phyloP scores from a whole-genome alignment of 2,888 invertebrate species.

The Pristionchus maxplancki region DNA sequence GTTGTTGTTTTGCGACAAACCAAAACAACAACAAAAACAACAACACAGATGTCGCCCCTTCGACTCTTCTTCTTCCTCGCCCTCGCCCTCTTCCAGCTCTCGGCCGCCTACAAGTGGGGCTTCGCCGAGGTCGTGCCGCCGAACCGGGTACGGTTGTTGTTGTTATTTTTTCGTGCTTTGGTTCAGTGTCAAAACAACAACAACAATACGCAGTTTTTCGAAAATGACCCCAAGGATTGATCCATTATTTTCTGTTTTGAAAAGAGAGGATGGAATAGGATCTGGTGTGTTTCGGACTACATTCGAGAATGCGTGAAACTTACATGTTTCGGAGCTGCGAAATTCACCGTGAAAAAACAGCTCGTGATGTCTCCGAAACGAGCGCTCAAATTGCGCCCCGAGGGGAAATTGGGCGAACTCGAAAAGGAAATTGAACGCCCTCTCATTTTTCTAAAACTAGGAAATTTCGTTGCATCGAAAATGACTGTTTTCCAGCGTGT shows the following conservation, averaged over 20 bases:
- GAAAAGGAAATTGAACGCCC: background rate
- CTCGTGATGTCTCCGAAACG: background rate
- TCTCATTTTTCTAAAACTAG: too few relatives aligned
- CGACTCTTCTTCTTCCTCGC: background rate
- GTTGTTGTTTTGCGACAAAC: background rate
- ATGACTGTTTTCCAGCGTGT: too few relatives aligned
- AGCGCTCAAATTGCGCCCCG: background rate
- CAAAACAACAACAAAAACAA: too few relatives aligned
- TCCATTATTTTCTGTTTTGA: too few relatives aligned
- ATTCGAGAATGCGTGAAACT: background rate
- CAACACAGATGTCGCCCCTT: background rate
- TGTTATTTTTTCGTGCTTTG: background rate
- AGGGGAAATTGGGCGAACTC: background rate
- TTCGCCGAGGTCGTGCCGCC: slow-evolving; percentile 19
- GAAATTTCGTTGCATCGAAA: too few relatives aligned
- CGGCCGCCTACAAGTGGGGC: slow-evolving; percentile 13
- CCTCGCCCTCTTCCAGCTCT: background rate
- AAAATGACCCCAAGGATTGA: too few relatives aligned
- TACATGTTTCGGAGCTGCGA: background rate
- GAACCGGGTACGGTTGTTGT: background rate
- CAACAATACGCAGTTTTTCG: background rate
- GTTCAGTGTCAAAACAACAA: background rate
- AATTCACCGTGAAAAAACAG: background rate
- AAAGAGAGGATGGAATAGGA: too few relatives aligned
- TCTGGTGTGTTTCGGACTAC: too few relatives aligned